A percentile compares a stretch with the other conserved stretches of the same genome.
Evolutionary conservation across 2,888 invertebrate species (phyloP).

Genomic region (Drosophila formosana): DNA sequence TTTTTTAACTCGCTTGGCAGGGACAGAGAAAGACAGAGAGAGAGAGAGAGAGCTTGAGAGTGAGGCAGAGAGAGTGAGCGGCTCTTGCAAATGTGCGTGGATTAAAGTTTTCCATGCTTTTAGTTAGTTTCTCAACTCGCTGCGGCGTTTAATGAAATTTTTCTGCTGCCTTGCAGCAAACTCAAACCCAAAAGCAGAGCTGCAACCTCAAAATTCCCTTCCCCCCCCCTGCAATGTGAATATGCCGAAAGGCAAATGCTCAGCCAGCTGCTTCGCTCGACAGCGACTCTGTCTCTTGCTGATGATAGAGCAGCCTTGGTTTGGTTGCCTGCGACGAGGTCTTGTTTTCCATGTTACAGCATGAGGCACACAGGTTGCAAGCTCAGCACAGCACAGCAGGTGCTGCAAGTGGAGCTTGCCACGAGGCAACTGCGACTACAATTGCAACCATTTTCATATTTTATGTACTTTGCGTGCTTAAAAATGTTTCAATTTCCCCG

Average conservation of each 20-base stretch:
- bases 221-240: conserved; percentile 21
- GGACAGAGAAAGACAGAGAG: background rate
- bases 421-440: conserved; percentile 33
- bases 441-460: conserved; percentile 68
- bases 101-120: conserved; percentile 71
- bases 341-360: conserved; percentile 3
- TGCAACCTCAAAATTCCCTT: conserved; percentile 1
- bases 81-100: conserved; percentile 60
- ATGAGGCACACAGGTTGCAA: background rate
- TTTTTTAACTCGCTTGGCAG: background rate
- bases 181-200: conserved; percentile 4
- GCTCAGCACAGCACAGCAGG: conserved; percentile 31
- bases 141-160: conserved; percentile 72
- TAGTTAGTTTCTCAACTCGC: conserved; percentile 60
- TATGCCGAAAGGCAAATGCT: conserved; percentile 39
- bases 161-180: conserved; percentile 37
- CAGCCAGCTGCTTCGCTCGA: conserved; percentile 38
- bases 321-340: background rate
- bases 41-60: background rate
- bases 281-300: conserved; percentile 7
- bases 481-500: conserved; percentile 62
- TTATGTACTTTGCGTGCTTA: conserved; percentile 78
- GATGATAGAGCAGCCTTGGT: conserved; percentile 4
- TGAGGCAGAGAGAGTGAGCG: conserved; percentile 8
- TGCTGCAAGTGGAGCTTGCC: conserved; percentile 29